These are phyloP conservation scores for Phortica magna DNA, from an alignment of 2,888 invertebrate species.

Conservation along the genomic window DNA sequence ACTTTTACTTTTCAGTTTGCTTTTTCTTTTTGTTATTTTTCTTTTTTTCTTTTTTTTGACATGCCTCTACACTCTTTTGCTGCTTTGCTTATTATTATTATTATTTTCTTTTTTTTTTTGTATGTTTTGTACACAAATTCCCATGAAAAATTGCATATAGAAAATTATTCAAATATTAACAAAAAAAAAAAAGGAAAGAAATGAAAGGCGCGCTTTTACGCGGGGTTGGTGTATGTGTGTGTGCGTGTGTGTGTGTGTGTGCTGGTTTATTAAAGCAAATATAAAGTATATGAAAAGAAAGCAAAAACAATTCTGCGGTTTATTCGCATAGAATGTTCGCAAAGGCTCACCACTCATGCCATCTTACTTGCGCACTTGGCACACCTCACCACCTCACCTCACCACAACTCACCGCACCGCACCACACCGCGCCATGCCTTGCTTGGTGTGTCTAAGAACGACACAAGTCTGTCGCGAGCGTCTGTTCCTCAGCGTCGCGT, in stretches of 20 bases:
- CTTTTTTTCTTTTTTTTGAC: not conserved
- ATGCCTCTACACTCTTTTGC: not conserved
- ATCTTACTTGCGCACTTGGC: not conserved
- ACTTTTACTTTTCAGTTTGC: constrained; percentile 29
- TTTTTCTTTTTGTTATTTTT: not conserved
- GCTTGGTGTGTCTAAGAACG: not conserved
- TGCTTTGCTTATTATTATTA: not conserved
- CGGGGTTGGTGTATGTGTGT: not conserved
- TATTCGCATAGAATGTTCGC: not conserved
- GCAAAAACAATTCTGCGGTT: constrained; percentile 46
- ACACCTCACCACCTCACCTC: not conserved
- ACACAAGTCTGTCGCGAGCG: constrained; percentile 9
- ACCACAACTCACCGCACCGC: not conserved
- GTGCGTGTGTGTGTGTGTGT: not conserved
- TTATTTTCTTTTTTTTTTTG: constrained; percentile 12
- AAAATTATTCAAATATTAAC: constrained; percentile 43
- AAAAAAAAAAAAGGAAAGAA: constrained; percentile 18
- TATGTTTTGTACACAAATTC: constrained; percentile 28
- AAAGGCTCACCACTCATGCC: not conserved
- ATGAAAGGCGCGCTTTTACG: not conserved
- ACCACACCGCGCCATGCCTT: not conserved
- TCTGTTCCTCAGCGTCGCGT: constrained; percentile 33
- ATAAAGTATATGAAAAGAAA: constrained; percentile 33
- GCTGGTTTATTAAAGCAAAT: not conserved
- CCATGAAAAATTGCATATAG: constrained; percentile 30